A percentile compares a stretch with the other conserved stretches of the same genome.
These are phyloP conservation scores for Drosophila athabasca DNA, from an alignment of 1,140 invertebrate genomes.

Conservation along the genomic window DNA sequence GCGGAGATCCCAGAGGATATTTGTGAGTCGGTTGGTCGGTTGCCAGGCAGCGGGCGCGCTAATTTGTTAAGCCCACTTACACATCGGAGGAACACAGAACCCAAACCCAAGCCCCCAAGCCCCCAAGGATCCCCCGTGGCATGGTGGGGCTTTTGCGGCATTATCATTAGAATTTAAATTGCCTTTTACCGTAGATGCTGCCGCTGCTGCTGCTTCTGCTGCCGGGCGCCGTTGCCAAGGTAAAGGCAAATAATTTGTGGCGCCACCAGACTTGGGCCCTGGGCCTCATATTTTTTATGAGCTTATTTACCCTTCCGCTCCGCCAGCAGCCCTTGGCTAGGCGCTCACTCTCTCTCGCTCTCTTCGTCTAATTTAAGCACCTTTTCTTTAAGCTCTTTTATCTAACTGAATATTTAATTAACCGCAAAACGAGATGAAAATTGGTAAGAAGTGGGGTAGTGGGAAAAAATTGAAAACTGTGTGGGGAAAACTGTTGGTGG, in stretches of 20 bases:
- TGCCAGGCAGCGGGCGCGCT: constrained; percentile 58
- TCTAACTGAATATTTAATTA: constrained; percentile 78
- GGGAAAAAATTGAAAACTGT: constrained; percentile 39
- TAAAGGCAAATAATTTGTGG: constrained; percentile 75
- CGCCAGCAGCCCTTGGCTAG: not conserved
- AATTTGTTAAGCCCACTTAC: constrained; percentile 78
- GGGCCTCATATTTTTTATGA: constrained; percentile 76
- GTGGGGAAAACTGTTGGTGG: constrained; percentile 18
- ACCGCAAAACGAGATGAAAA: constrained; percentile 56
- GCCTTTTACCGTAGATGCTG: constrained; percentile 57
- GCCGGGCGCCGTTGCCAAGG: constrained; percentile 37
- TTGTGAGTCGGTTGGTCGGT: constrained; percentile 29
- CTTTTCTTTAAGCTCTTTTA: constrained; percentile 73
- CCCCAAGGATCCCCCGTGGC: constrained; percentile 1
- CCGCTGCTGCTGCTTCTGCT: not conserved
- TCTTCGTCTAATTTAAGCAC: constrained; percentile 57
- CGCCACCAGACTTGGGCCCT: constrained; percentile 34
- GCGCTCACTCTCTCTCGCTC: not conserved
- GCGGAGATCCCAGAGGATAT: constrained; percentile 41
- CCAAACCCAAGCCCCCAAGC: not conserved
- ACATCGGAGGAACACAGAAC: constrained; percentile 29
- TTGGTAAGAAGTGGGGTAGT: no score
- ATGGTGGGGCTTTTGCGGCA: constrained; percentile 65
- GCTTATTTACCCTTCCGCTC: constrained; percentile 69
- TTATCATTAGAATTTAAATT: constrained; percentile 82